Conservation (phyloP, 1,140 invertebrate genomes). For the Holcopasites calliopsidis region DNA sequence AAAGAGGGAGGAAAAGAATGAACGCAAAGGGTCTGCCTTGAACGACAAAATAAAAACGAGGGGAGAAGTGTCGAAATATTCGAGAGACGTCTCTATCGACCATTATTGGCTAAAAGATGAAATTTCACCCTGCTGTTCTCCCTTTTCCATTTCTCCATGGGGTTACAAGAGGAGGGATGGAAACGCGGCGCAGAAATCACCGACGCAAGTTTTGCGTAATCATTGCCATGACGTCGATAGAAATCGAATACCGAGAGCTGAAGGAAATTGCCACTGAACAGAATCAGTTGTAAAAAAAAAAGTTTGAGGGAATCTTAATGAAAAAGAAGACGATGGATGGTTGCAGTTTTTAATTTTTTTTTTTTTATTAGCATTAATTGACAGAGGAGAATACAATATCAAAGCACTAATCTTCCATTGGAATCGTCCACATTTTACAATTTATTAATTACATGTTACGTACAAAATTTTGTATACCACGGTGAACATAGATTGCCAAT, state of each 20-base stretch:
- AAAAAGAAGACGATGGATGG: too few relatives aligned
- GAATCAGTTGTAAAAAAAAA: neutral
- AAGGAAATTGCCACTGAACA: neutral
- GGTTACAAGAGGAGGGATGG: neutral
- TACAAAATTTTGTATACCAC: too few relatives aligned
- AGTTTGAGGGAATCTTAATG: neutral
- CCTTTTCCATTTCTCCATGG: neutral
- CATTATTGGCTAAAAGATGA: conserved; percentile 19
- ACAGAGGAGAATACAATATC: too few relatives aligned
- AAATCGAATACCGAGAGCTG: neutral
- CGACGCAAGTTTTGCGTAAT: conserved; percentile 14
- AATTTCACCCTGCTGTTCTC: neutral
- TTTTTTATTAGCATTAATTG: too few relatives aligned
- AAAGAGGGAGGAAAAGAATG: neutral
- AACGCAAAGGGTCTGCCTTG: too few relatives aligned
- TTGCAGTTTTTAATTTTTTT: too few relatives aligned
- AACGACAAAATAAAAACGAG: neutral
- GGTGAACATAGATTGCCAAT: too few relatives aligned
- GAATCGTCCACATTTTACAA: too few relatives aligned
- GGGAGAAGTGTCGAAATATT: neutral
- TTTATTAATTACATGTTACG: too few relatives aligned
- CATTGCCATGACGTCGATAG: neutral
- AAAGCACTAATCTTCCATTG: too few relatives aligned
- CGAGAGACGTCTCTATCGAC: neutral
- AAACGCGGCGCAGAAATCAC: neutral